Conservation (phyloP, 2,888 invertebrate species). For the Apantesis nais region DNA sequence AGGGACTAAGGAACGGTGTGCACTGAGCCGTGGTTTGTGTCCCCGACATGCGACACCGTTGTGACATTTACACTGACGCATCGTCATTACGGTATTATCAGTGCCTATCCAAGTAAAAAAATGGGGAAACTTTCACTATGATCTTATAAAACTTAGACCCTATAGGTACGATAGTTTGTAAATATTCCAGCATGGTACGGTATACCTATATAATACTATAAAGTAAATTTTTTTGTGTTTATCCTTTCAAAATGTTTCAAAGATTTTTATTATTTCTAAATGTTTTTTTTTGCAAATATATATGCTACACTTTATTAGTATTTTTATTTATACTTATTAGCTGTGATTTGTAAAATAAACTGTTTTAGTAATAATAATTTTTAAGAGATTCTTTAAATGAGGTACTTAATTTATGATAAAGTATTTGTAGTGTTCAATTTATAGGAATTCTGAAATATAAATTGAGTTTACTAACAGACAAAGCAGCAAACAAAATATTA, state of each 20-base stretch:
- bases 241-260: background rate
- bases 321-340: too few relatives aligned
- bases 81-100: slow-evolving; percentile 35
- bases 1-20: slow-evolving; percentile 33
- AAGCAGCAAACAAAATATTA: slow-evolving; percentile 31
- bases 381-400: background rate
- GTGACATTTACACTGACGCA: slow-evolving; percentile 47
- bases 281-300: background rate
- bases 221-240: background rate
- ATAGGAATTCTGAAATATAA: background rate
- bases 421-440: background rate
- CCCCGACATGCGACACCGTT: slow-evolving; percentile 48
- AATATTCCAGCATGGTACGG: background rate
- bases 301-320: background rate
- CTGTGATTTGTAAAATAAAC: background rate
- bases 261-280: background rate
- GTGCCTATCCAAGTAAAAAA: slow-evolving; percentile 6
- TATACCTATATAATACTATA: background rate
- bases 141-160: background rate
- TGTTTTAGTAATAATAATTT: background rate
- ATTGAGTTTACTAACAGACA: slow-evolving; percentile 15
- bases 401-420: background rate
- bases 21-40: slow-evolving; percentile 45
- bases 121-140: background rate
- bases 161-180: background rate